Evolutionary conservation across 2,797 vertebrate genomes (phyloP).

Genomic region (Stomatorhinus walkeri): DNA sequence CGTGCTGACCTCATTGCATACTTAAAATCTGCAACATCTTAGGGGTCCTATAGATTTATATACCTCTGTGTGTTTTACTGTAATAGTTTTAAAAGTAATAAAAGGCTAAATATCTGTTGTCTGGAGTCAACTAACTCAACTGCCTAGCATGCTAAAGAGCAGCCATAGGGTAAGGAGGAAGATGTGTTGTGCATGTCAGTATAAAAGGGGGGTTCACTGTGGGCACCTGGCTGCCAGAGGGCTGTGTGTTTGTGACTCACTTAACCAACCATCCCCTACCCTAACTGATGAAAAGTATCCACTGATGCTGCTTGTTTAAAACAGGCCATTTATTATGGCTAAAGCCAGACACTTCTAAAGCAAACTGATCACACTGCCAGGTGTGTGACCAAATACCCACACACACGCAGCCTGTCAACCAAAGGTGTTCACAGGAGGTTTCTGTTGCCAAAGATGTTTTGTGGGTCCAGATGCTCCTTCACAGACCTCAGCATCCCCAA

Average conservation of each 20-base stretch:
- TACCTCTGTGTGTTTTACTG: conserved; percentile 32
- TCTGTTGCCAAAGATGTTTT: conserved; percentile 94
- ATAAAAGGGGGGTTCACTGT: neutral
- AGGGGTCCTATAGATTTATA: conserved; percentile 24
- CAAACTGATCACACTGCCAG: neutral
- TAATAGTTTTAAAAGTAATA: conserved; percentile 48
- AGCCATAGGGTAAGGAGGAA: neutral
- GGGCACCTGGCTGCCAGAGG: neutral
- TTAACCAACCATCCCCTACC: neutral
- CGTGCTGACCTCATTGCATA: conserved; percentile 69
- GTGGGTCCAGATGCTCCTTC: conserved; percentile 91
- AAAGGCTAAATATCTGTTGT: conserved; percentile 13
- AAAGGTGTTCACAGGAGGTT: conserved; percentile 79
- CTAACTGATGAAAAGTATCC: neutral
- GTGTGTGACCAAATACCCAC: neutral
- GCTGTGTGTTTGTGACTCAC: neutral
- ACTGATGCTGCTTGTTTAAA: neutral
- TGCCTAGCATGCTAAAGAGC: neutral
- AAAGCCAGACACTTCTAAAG: neutral
- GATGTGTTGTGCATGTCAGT: neutral
- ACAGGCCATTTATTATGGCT: neutral
- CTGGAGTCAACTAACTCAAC: neutral
- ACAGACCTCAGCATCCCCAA: conserved; percentile 92
- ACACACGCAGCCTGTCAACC: neutral
- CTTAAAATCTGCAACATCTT: conserved; percentile 71